A percentile compares a stretch with the other conserved stretches of the same genome.
Conservation (phyloP, 2,888 invertebrate genomes). For the Myathropa florea region DNA sequence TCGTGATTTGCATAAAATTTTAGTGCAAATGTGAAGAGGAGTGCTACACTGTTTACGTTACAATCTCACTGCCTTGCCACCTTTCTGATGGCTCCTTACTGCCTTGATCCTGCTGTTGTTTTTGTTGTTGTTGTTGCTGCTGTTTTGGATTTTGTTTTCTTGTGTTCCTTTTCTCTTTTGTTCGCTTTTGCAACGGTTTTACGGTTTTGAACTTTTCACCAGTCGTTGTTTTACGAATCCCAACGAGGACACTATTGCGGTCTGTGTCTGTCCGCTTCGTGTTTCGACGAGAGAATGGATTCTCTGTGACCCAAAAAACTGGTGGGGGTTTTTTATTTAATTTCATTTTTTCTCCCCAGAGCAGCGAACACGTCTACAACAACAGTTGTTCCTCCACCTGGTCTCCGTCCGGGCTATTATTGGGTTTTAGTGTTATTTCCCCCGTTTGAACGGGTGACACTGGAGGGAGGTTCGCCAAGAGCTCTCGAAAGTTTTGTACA, state of each 20-base stretch:
- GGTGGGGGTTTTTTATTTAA: constrained; percentile 42
- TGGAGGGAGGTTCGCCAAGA: constrained; percentile 9
- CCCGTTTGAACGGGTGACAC: constrained; percentile 49
- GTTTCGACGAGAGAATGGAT: constrained; percentile 14
- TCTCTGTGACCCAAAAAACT: constrained; percentile 29
- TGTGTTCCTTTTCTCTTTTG: constrained; percentile 1
- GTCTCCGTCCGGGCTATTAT: constrained; percentile 42
- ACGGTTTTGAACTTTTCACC: constrained; percentile 56
- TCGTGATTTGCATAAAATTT: constrained; percentile 71
- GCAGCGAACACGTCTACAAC: constrained; percentile 24
- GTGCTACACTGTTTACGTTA: constrained; percentile 61
- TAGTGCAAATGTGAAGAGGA: constrained; percentile 68
- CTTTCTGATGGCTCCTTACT: neutral
- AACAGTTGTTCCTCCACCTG: constrained; percentile 27
- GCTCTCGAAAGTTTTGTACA: constrained; percentile 35
- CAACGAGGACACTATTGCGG: constrained; percentile 55
- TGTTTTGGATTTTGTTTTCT: constrained; percentile 10
- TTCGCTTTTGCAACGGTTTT: constrained; percentile 52
- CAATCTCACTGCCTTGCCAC: neutral
- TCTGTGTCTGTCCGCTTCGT: constrained; percentile 57
- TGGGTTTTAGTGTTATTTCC: constrained; percentile 65
- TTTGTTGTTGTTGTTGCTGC: constrained; percentile 24
- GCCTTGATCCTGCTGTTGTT: neutral
- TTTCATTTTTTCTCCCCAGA: constrained; percentile 13
- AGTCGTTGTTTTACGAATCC: constrained; percentile 31